Conservation (phyloP, 2,888 invertebrate species). For the Nomada hirtipes region DNA sequence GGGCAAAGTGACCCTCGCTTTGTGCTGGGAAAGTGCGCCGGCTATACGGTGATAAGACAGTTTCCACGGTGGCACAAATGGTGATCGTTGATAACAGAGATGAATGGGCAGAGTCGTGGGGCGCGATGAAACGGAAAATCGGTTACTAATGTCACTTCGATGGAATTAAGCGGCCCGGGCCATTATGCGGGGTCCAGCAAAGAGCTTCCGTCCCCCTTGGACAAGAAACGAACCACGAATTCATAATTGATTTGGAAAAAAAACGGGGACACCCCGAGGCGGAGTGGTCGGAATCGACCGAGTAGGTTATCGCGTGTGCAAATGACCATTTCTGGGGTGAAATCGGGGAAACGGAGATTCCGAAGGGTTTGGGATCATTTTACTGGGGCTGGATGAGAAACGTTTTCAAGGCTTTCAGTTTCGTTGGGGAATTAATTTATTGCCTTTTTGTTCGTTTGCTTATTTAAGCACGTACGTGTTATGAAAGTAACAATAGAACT, state of each 20-base stretch:
- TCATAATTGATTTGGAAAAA: slow-evolving; percentile 34
- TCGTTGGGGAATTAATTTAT: too few relatives aligned
- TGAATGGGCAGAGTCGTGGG: neutral
- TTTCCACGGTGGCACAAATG: slow-evolving; percentile 46
- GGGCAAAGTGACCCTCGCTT: slow-evolving; percentile 56
- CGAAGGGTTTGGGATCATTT: too few relatives aligned
- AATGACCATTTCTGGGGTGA: neutral
- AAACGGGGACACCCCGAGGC: neutral
- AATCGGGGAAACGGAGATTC: neutral
- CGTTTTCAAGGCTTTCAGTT: too few relatives aligned
- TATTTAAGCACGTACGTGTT: too few relatives aligned
- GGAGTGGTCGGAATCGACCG: neutral
- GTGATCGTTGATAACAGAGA: slow-evolving; percentile 54
- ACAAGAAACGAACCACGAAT: slow-evolving; percentile 25
- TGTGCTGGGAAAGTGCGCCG: slow-evolving; percentile 49
- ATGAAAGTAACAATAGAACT: too few relatives aligned
- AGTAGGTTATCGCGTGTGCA: slow-evolving; percentile 1
- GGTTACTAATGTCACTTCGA: slow-evolving; percentile 52
- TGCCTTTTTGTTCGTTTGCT: too few relatives aligned
- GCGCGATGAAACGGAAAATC: slow-evolving; percentile 58
- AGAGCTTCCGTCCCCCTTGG: neutral
- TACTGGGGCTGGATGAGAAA: too few relatives aligned
- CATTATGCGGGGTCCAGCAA: neutral
- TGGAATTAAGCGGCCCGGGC: slow-evolving; percentile 9
- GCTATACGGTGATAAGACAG: slow-evolving; percentile 60